Evolutionary conservation across 2,888 invertebrate species (phyloP).

Genomic region (Odontocolon sp.): DNA sequence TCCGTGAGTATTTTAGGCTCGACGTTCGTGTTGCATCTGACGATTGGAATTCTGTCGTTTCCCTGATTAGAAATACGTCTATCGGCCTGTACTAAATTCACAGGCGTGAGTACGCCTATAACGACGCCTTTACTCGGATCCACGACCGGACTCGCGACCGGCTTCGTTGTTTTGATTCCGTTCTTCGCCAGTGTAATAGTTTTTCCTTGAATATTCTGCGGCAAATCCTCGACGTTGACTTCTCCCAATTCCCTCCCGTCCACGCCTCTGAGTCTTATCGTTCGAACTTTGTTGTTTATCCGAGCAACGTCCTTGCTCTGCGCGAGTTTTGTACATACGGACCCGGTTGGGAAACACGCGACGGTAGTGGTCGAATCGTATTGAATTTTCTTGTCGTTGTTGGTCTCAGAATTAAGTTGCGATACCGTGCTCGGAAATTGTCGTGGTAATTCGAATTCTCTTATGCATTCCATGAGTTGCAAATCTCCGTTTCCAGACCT

Average conservation of each 20-base stretch:
- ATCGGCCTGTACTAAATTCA: slow-evolving; percentile 11
- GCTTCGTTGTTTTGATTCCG: slow-evolving; percentile 10
- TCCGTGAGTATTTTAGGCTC: too few species aligned
- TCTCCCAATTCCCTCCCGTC: slow-evolving; percentile 75
- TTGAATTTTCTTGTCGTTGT: background rate
- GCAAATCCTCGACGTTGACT: slow-evolving; percentile 67
- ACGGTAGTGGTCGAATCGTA: background rate
- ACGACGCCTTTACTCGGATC: slow-evolving; percentile 19
- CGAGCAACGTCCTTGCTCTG: slow-evolving; percentile 44
- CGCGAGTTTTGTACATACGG: slow-evolving; percentile 28
- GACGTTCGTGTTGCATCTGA: too few species aligned
- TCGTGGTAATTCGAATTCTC: slow-evolving; percentile 69
- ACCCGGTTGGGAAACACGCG: background rate
- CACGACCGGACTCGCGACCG: background rate
- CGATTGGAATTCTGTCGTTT: too few species aligned
- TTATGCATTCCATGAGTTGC: slow-evolving; percentile 62
- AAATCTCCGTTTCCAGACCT: slow-evolving; percentile 27
- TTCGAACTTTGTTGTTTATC: slow-evolving; percentile 64
- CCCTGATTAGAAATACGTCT: too few species aligned
- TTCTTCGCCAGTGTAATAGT: slow-evolving; percentile 60
- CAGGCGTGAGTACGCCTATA: slow-evolving; percentile 26
- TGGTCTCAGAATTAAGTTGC: background rate
- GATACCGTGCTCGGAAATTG: slow-evolving; percentile 69
- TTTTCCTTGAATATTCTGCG: slow-evolving; percentile 57
- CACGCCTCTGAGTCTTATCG: slow-evolving; percentile 69